Base-by-base conservation (phyloP, 1,140 invertebrate genomes). In the Drosophila parvula region DNA sequence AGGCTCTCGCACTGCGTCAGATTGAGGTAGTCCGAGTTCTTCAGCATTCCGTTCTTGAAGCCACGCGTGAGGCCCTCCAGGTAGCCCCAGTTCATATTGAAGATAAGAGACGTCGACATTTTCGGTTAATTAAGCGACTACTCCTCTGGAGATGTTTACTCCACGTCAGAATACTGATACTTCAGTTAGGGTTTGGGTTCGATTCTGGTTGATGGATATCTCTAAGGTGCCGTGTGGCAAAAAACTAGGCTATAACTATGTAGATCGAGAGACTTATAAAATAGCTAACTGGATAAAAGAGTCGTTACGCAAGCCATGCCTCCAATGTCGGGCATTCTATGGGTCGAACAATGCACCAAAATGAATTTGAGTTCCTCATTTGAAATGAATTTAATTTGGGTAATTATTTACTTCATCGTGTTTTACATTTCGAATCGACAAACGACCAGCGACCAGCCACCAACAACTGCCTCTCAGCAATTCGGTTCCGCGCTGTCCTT, bases 1-100 rank as follows among this genome's bases (percentile, higher is more conserved):
- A 99, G 93, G 50, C 98, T 98, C 94, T 99, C 98, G 92, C 99
- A 99, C 92, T 99, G 98, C 47, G 99, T 98, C 90, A 99, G 94
- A 94, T 99, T 99, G 48, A 99, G 93, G 93, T 99, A 99, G 93
- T 99, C 99, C 18, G 96, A 94, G 90, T 99, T 97, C 84, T 97
- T 99, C 0, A 99, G 93, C 81, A 99, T 98, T 45, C 99, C 99
- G 92, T 97, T 98, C 92, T 99, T 99, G 92, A 99, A 99, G 27
- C 99, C 99, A 76, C 99, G 95, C 79, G 98, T 97, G 28, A 99
- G 94, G 34, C 98, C 99, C 93, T 99, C 99, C 79, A 99, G 93
- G 93, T 99, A 99, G 8, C 99, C 99, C 84, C 95, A 96, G 90
- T 99, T 98, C 67, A 99, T 97, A 92, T 99, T 99, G 22, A 63